Base-by-base conservation (phyloP, 2,797 vertebrate genomes). In the Acropternis orthonyx region DNA sequence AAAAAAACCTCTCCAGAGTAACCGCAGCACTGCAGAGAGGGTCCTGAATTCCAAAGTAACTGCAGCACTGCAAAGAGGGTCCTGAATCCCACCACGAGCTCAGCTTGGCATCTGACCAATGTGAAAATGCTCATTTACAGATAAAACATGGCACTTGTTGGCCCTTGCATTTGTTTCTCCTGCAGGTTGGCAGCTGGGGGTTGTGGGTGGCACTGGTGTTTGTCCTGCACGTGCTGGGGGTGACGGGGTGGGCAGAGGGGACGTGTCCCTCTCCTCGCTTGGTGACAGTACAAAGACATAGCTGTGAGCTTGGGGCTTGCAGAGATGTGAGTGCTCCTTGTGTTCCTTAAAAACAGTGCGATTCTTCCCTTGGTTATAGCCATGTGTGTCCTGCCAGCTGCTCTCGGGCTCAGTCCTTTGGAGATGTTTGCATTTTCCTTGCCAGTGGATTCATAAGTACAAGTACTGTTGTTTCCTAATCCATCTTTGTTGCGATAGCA, bases 111-210 rank as follows among this genome's bases (percentile, higher is more conserved):
- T 32, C 85, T 39, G 28, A 1, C 17, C 67, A 7, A 1, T 1
- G 19, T 24, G 39, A 7, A 48, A 28, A 17, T 3, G 48, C 66
- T 39, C 52, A 3, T 22, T 9, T 37, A 2, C 61, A 32, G 86
- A 2, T 32, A 5, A 0, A 4, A 3, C 3, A 1, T 0, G 28
- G 49, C 85, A 34, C 27, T 19, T 6, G 51, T 2, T 22, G 32
- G 36, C 74, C 18, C 59, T 66, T 1, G 1, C 22, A 2, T 66
- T 11, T 28, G 27, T 46, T 26, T 36, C 24, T 36, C 2, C 65
- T 54, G 69, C 79, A 8, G 55, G 77, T 5, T 75, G 83, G 69
- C 63, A 54, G 76, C 21, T 27, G 52, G 15, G 46, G 55, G 0
- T 4, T 7, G 34, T 2, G 52, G 88, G 88, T 28, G 91, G 85